Conservation (phyloP, 2,113 vertebrate genomes). For the Malurus cyaneus region DNA sequence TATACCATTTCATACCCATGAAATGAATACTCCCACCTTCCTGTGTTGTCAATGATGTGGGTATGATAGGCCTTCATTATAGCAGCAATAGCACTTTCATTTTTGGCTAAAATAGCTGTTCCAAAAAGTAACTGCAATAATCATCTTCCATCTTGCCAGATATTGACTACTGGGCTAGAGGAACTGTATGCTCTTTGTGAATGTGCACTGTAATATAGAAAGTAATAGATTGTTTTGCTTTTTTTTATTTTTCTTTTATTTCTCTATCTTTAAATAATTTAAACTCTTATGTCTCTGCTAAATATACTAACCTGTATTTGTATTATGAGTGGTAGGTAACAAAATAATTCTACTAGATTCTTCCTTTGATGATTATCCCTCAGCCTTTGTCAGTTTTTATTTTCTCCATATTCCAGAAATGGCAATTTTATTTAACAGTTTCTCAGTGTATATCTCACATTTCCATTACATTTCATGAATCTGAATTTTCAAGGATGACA, state of each 20-base stretch:
- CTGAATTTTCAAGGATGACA: background rate
- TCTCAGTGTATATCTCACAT: background rate
- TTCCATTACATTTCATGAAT: background rate
- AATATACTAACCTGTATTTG: background rate
- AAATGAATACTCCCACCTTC: background rate
- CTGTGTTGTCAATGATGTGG: background rate
- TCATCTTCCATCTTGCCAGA: background rate
- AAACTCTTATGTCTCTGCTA: background rate
- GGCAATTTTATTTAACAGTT: background rate
- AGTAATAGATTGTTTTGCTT: background rate
- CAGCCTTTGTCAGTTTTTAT: background rate
- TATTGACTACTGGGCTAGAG: background rate
- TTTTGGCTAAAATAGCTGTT: background rate
- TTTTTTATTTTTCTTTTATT: accelerated
- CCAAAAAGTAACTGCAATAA: background rate
- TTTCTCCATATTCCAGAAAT: background rate
- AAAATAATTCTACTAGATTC: background rate
- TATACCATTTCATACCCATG: background rate
- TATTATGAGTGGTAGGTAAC: background rate
- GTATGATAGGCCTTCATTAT: background rate
- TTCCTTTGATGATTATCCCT: background rate
- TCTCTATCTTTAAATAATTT: background rate
- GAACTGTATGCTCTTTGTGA: background rate
- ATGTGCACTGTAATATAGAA: background rate
- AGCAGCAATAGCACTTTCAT: background rate